Evolutionary conservation across 37 sponge, comb jelly and placozoan genomes (phyloP).

Genomic region (Aphrocallistes beatrix): DNA sequence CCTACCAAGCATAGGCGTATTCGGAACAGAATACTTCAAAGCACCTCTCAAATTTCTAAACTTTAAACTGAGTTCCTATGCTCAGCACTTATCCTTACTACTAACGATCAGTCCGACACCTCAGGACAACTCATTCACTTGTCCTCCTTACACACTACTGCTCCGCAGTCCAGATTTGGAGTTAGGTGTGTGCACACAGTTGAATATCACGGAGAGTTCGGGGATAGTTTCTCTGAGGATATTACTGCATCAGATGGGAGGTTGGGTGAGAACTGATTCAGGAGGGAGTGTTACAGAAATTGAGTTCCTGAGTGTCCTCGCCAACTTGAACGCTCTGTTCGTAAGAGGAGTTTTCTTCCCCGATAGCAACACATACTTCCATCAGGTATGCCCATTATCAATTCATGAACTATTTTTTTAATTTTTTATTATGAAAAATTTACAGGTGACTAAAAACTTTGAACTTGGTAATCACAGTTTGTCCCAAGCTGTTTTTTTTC

Average conservation of each 20-base stretch:
- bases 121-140: not conserved
- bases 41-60: slow-evolving; percentile 42
- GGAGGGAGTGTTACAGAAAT: not conserved
- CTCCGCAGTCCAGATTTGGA: not conserved
- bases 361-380: not conserved
- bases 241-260: slow-evolving; percentile 24
- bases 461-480: no score
- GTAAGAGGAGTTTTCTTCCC: slow-evolving; percentile 23
- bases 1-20: not conserved
- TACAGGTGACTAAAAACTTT: no score
- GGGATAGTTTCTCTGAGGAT: slow-evolving; percentile 23
- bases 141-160: slow-evolving; percentile 23
- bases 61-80: slow-evolving; percentile 47
- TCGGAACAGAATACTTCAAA: slow-evolving; percentile 20
- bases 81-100: slow-evolving; percentile 23
- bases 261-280: slow-evolving; percentile 27
- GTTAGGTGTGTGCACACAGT: not conserved
- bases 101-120: not conserved
- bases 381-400: not conserved
- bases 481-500: no score
- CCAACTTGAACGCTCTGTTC: slow-evolving; percentile 6
- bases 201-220: not conserved
- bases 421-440: no score
- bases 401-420: no score
- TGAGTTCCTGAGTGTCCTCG: slow-evolving; percentile 26